A percentile compares a stretch with the other conserved stretches of the same genome.
phyloP scores from a whole-genome alignment of 2,888 invertebrate species.

The Hybos culiciformis region DNA sequence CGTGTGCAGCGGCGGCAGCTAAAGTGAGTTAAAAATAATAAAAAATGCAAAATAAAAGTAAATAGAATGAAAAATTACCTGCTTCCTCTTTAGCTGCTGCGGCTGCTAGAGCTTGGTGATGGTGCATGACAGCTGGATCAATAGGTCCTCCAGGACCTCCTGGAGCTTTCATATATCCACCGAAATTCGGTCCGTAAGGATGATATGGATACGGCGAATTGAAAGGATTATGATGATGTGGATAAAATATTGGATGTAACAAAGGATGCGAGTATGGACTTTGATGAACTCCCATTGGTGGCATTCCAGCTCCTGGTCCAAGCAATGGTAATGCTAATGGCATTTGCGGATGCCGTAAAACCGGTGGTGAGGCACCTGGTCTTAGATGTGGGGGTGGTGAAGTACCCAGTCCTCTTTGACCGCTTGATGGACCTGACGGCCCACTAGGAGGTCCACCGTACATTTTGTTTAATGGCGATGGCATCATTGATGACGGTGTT shows the following conservation, averaged over 20 bases:
- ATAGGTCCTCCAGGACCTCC: conserved; percentile 29
- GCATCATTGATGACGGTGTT: conserved; percentile 34
- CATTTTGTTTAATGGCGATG: conserved; percentile 36
- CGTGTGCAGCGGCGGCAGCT: conserved; percentile 25
- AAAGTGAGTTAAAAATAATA: too few species aligned
- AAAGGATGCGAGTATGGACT: conserved; percentile 55
- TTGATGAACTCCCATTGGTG: conserved; percentile 49
- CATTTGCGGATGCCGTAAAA: conserved; percentile 38
- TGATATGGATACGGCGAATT: conserved; percentile 45
- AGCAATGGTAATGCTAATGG: conserved; percentile 34
- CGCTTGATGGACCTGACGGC: conserved; percentile 38
- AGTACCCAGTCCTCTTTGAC: conserved; percentile 40
- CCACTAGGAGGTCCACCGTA: conserved; percentile 29
- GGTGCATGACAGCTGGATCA: conserved; percentile 31
- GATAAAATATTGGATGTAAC: conserved; percentile 57
- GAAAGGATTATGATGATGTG: conserved; percentile 51
- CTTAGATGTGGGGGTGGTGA: conserved; percentile 34
- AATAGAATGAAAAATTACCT: too few species aligned
- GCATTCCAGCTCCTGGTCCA: conserved; percentile 32
- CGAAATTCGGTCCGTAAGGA: conserved; percentile 36
- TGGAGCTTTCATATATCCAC: conserved; percentile 34
- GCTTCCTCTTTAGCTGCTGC: conserved; percentile 27
- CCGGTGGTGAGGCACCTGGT: conserved; percentile 41
- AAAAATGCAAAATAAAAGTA: too few species aligned
- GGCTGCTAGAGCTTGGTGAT: conserved; percentile 36